These are phyloP conservation scores for Smutsia gigantea DNA, from an alignment of 2,797 vertebrate genomes.

Conservation along the genomic window DNA sequence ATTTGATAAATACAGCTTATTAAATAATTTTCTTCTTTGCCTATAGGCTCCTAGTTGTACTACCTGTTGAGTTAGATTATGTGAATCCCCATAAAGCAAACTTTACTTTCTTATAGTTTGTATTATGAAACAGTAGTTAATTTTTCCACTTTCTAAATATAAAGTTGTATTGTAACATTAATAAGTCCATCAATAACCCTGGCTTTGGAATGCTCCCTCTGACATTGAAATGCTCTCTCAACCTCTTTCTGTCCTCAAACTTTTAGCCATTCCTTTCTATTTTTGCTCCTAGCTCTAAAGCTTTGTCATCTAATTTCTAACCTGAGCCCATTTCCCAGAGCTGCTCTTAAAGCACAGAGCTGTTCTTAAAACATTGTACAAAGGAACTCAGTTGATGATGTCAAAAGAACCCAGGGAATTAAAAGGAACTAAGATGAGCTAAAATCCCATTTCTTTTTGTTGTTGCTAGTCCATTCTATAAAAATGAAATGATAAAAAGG, in stretches of 20 bases:
- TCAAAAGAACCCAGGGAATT: not conserved
- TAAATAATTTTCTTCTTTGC: not conserved
- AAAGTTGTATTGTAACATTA: not conserved
- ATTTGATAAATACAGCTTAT: not conserved
- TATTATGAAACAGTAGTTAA: not conserved
- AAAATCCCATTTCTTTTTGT: slow-evolving; percentile 28
- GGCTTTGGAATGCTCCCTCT: not conserved
- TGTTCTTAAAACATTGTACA: not conserved
- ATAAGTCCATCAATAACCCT: not conserved
- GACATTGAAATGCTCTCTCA: not conserved
- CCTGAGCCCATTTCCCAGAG: not conserved
- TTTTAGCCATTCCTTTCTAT: not conserved
- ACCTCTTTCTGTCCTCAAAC: not conserved
- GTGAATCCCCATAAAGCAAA: not conserved
- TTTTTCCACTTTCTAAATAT: not conserved
- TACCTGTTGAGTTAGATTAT: not conserved
- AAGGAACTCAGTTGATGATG: not conserved
- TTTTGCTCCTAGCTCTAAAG: not conserved
- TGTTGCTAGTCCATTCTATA: not conserved
- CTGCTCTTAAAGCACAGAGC: not conserved
- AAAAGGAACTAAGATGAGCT: slow-evolving; percentile 2
- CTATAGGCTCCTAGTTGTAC: not conserved
- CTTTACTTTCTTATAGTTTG: not conserved
- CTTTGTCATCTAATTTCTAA: not conserved
- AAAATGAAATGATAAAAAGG: not conserved